These are phyloP conservation scores for Ploceus nigricollis DNA, from an alignment of 2,113 vertebrate genomes.

Conservation along the genomic window DNA sequence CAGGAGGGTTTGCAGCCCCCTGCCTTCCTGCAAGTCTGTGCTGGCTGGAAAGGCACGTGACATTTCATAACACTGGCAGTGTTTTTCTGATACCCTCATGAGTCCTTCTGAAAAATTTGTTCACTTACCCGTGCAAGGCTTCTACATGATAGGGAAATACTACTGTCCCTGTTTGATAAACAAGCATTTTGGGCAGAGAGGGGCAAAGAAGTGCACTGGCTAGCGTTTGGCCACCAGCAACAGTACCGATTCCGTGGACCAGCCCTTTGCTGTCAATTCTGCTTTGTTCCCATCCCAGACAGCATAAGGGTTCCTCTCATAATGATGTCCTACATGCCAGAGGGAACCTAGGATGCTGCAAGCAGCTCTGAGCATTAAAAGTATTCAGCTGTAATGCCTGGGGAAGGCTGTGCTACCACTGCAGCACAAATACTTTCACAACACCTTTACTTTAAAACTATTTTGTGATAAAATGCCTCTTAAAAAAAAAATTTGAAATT, in stretches of 20 bases:
- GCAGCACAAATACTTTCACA: not conserved
- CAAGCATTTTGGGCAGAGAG: not conserved
- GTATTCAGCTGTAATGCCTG: accelerated
- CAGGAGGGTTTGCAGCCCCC: not conserved
- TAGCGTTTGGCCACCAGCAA: not conserved
- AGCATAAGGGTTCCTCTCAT: accelerated
- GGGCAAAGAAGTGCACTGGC: accelerated
- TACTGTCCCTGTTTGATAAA: not conserved
- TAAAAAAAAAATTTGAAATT: not conserved
- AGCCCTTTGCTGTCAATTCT: not conserved
- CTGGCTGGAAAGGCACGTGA: accelerated
- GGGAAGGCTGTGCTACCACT: accelerated
- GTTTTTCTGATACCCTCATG: not conserved
- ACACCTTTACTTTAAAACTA: not conserved
- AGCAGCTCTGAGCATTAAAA: not conserved
- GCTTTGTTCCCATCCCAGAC: not conserved
- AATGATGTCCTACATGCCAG: no score
- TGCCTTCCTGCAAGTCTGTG: accelerated
- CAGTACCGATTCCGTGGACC: no score
- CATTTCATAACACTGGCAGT: not conserved
- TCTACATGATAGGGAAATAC: not conserved
- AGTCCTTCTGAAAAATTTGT: not conserved
- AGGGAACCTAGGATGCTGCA: not conserved
- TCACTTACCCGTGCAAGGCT: not conserved
- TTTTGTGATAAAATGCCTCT: not conserved